Evolutionary conservation across 37 sponge, comb jelly and placozoan genomes (phyloP).

Genomic region (Crambe crambe): DNA sequence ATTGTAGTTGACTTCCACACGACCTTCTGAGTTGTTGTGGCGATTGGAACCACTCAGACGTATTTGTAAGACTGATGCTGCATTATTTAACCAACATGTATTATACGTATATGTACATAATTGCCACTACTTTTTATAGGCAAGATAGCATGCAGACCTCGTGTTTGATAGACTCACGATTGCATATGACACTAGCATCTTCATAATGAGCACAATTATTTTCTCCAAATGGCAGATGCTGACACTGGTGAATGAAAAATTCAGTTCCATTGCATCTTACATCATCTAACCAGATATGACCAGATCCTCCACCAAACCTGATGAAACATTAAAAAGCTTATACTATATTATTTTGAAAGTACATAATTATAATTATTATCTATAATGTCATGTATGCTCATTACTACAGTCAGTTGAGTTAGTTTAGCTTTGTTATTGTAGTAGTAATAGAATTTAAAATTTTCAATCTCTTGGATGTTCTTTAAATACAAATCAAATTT

Average conservation of each 20-base stretch:
- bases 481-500: too few relatives aligned
- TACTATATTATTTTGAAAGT: too few relatives aligned
- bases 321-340: not conserved
- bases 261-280: constrained; percentile 46
- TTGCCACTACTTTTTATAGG: too few relatives aligned
- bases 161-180: constrained; percentile 12
- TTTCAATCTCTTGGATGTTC: too few relatives aligned
- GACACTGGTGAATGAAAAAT: constrained; percentile 46
- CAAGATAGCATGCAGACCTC: too few relatives aligned
- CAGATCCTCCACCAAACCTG: constrained; percentile 49
- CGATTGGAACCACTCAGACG: constrained; percentile 11
- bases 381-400: too few relatives aligned
- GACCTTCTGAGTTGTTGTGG: not conserved
- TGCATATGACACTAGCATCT: constrained; percentile 52
- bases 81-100: not conserved
- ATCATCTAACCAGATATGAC: constrained; percentile 64
- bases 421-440: too few relatives aligned
- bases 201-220: constrained; percentile 46
- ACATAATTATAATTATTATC: too few relatives aligned
- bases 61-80: constrained; percentile 16
- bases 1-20: constrained; percentile 60
- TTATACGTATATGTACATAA: not conserved
- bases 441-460: too few relatives aligned
- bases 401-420: too few relatives aligned
- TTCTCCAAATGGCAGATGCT: constrained; percentile 24